phyloP scores from a whole-genome alignment of 2,797 vertebrate species.

The Pangasius krempfi region DNA sequence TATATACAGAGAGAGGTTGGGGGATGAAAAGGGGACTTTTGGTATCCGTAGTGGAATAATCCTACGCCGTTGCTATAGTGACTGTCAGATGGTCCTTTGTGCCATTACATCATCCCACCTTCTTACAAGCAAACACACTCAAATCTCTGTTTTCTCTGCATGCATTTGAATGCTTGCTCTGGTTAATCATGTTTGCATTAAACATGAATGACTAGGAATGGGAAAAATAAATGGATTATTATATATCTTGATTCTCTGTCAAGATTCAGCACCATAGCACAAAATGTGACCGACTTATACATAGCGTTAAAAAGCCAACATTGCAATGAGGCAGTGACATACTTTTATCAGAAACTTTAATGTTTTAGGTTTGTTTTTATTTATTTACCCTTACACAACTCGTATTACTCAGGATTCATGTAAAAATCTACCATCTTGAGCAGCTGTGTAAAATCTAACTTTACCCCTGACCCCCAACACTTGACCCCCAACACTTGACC shows the following conservation, averaged over 20 bases:
- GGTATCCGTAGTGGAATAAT: background rate
- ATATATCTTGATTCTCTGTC: background rate
- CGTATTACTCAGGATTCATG: background rate
- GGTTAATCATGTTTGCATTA: background rate
- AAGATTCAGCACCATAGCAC: background rate
- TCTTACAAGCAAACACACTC: constrained; percentile 8
- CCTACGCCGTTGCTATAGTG: constrained; percentile 47
- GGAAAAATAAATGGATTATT: background rate
- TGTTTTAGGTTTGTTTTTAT: background rate
- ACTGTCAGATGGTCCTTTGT: constrained; percentile 32
- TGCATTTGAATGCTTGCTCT: background rate
- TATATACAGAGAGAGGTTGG: background rate
- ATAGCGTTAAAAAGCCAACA: background rate
- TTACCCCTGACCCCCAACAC: background rate
- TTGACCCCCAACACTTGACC: too few species aligned
- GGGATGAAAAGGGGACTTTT: constrained; percentile 1
- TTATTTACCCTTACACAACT: background rate
- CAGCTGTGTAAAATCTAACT: background rate
- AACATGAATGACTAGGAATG: background rate
- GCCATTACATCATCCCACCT: constrained; percentile 28
- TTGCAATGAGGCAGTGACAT: background rate
- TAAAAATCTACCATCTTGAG: background rate
- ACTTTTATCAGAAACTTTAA: background rate
- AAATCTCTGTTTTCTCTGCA: background rate
- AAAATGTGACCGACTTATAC: background rate